Base-by-base conservation (phyloP, 2,888 invertebrate genomes). In the Dolomedes plantarius region DNA sequence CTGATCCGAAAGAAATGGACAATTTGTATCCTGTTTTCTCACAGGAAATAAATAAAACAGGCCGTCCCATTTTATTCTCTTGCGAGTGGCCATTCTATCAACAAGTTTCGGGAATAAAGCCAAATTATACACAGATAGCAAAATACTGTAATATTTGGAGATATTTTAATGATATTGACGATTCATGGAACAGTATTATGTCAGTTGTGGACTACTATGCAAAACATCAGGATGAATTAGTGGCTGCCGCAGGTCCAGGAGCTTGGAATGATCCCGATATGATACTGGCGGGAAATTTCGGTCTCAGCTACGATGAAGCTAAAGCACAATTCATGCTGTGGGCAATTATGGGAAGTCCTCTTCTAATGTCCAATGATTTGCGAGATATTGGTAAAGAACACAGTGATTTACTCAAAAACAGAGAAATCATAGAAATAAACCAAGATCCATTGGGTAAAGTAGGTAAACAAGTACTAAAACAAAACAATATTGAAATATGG, bases 31-130 rank as follows among this genome's bases (percentile, higher is more conserved):
- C 98, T 0, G 95, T 95, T 89, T 98, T 99, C 92, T 97, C 96
- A 7, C 94, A 93, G 85, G 94, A 95, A 90, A 93, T 99, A 73
- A 99, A 99, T 92, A 93, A 94, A 89, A 98, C 99, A 27, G 97
- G 98, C 0, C 93, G 96, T 32, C 94, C 95, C 16, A 98, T 99
- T 95, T 94, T 98, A 74, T 99, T 98, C 92, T 97, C 98, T 0
- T 99, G 99, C 92, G 97, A 97, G 91, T 99, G 98, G 99, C 99
- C 99, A 0, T 97, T 97, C 71, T 99, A 99, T 91, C 97, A 97
- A 93, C 96, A 96, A 7, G 79, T 36, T 7, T 27, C 74, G 0
- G 74, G 83, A 31, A 87, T 85, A 2, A 88, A 94, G 94, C 93
- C 94, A 0, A 92, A 98, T 92, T 98, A 96, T 92, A 93, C 95